These are phyloP conservation scores for Chionodraco myersi DNA, from an alignment of 2,113 vertebrate species.

Conservation along the genomic window DNA sequence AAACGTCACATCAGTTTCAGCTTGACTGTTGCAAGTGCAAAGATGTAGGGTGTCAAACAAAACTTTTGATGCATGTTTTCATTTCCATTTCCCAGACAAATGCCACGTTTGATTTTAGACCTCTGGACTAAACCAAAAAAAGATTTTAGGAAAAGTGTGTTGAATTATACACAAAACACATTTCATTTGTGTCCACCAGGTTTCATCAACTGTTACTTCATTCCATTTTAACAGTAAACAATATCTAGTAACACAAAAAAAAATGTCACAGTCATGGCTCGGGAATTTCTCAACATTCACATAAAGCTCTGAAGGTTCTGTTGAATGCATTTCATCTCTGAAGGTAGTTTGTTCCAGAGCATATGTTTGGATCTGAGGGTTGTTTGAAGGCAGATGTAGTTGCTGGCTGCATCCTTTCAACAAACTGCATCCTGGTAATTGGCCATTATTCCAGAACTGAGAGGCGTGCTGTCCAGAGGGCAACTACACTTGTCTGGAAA, in stretches of 20 bases:
- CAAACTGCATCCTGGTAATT: constrained; percentile 81
- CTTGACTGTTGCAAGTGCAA: not conserved
- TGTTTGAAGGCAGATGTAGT: constrained; percentile 80
- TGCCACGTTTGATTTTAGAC: constrained; percentile 35
- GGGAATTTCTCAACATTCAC: constrained; percentile 51
- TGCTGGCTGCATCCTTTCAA: constrained; percentile 80
- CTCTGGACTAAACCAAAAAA: constrained; percentile 28
- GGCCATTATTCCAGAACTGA: constrained; percentile 78
- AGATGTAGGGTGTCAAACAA: constrained; percentile 8
- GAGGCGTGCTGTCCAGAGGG: constrained; percentile 78
- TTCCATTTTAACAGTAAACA: constrained; percentile 42
- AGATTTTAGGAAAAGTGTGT: constrained; percentile 26
- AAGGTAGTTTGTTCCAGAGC: constrained; percentile 71
- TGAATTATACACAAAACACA: constrained; percentile 27
- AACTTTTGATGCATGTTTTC: constrained; percentile 25
- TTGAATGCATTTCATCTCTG: constrained; percentile 62
- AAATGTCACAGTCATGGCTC: constrained; percentile 31
- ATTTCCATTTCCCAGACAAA: constrained; percentile 27
- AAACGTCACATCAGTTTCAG: constrained; percentile 22
- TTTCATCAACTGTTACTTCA: constrained; percentile 44
- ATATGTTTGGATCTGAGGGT: constrained; percentile 73
- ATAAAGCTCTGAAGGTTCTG: constrained; percentile 49
- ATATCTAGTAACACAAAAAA: constrained; percentile 34
- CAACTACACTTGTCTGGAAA: constrained; percentile 81
- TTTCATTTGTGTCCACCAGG: constrained; percentile 32